Evolutionary conservation across 2,797 vertebrate genomes (phyloP), one percentile per base, ranked within the genome.

Genomic region (Syngnathus rostellatus): DNA sequence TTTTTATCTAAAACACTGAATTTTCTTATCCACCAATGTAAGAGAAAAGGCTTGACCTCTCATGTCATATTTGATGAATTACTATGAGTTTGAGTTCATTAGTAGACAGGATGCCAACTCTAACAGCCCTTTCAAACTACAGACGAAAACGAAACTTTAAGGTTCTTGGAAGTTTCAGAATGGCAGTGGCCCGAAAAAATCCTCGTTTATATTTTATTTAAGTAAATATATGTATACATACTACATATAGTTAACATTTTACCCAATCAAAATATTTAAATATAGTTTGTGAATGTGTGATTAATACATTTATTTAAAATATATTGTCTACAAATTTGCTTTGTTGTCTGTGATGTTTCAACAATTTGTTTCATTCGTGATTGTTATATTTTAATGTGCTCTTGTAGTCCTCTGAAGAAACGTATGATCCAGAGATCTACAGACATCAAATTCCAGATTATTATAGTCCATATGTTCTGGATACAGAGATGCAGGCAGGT

Each of bases 351-450:
- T 9, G 25, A 16, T n/a, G 14, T n/a, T 59, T 5, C 12, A 61
- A n/a, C 5, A 17, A 17, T 21, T 41, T 16, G 37, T 53, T n/a
- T 38, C 1, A 48, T 53, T 60, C 1, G 17, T 55, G 31, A 39
- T 16, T 19, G 54, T 63, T 43, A 11, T 59, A 0, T 70, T 50
- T 61, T 71, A 63, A 40, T 66, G 71, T 81, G 78, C 54, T 83
- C 70, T 75, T 70, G 61, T 90, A 98, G 94, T 92, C 93, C 74
- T 80, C 90, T 48, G 97, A 99, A 86, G 97, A 98, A 72, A 92
- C 98, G 81, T 98, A 96, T 40, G 97, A 98, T 43, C 73, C 94
- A 62, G 96, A 99, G 66, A 91, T 95, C 79, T 98, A 95, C 88
- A 92, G 95, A 80, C 87, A 87, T 62, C 90, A 90, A 10, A 92